Evolutionary conservation across 2,113 vertebrate genomes (phyloP), one percentile per base, ranked within the genome.

Genomic region (Prionailurus viverrinus): DNA sequence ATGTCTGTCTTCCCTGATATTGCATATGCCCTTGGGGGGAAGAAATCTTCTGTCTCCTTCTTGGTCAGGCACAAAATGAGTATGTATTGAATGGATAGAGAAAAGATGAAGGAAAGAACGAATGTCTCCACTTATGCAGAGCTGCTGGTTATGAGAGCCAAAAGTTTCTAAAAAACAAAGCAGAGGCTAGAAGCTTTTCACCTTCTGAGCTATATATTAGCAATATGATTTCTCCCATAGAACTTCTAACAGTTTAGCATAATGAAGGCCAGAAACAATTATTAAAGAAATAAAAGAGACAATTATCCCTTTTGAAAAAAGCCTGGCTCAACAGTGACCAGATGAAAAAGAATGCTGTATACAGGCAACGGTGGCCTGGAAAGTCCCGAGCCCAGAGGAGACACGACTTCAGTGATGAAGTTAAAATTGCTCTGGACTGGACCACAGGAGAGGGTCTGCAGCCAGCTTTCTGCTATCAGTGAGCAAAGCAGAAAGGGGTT

Each of bases 401-500:
- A 58, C 14, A 12, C 5, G 8, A 92, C 0, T 2, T 19, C 76
- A 68, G n/a, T 45, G 15, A 73, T 39, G 76, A 66, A 36, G 48
- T 1, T 36, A 95, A 96, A 94, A 91, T 5, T 41, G 11, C 95
- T 65, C 45, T 71, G 74, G 15, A 61, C 71, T 66, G 93, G 66
- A 36, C 23, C 61, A 63, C 27, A 21, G 29, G 23, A 48, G 16
- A 18, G 23, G 33, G 41, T 31, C 14, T 89, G 19, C 45, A 78
- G 88, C 76, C 84, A 92, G 36, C 13, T 36, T 68, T 82, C 45
- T 78, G 51, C 45, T 2, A 0, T 79, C 86, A 83, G 65, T 29
- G 31, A 95, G 39, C 76, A 79, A 86, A 97, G 58, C 94, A 90
- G 80, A 69, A 84, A 51, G 82, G 14, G 58, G 39, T 12, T 39